A percentile compares a stretch with the other conserved stretches of the same genome.
Evolutionary conservation across 1,140 invertebrate species (phyloP).

Genomic region (Aphis craccivora): DNA sequence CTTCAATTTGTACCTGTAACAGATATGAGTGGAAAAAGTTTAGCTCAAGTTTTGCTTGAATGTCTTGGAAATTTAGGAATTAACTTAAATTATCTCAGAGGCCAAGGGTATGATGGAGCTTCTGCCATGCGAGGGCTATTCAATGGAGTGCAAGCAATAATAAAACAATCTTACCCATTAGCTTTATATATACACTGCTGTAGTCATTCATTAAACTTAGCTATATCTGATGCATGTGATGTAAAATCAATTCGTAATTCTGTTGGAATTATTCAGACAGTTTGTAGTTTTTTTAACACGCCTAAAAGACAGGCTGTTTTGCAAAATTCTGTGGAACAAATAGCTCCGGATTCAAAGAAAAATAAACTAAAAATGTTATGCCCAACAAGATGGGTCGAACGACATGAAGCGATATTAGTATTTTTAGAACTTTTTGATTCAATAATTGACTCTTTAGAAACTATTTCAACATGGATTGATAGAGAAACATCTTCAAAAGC

Average conservation of each 20-base stretch:
- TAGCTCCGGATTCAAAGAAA: not conserved
- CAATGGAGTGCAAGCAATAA: constrained; percentile 4
- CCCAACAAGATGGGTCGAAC: not conserved
- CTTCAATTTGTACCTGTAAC: not conserved
- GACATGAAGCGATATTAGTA: not conserved
- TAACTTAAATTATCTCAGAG: not conserved
- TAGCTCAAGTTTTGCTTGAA: not conserved
- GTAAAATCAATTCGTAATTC: not conserved
- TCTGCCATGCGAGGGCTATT: not conserved
- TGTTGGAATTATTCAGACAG: constrained; percentile 16
- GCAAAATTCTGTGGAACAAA: not conserved
- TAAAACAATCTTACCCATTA: not conserved
- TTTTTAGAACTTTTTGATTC: not conserved
- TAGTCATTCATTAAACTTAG: not conserved
- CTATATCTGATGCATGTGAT: constrained; percentile 9
- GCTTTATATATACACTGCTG: not conserved
- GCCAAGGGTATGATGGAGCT: not conserved
- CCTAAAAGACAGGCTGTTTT: not conserved
- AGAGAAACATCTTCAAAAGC: not conserved
- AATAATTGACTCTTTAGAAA: not conserved
- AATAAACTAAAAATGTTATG: not conserved
- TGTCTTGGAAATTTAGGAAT: not conserved
- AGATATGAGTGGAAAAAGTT: not conserved
- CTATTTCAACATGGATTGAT: not conserved
- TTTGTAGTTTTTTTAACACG: not conserved